A percentile compares a stretch with the other conserved stretches of the same genome.
These are phyloP conservation scores for Caretta caretta DNA, from an alignment of 2,113 vertebrate species.

Conservation along the genomic window DNA sequence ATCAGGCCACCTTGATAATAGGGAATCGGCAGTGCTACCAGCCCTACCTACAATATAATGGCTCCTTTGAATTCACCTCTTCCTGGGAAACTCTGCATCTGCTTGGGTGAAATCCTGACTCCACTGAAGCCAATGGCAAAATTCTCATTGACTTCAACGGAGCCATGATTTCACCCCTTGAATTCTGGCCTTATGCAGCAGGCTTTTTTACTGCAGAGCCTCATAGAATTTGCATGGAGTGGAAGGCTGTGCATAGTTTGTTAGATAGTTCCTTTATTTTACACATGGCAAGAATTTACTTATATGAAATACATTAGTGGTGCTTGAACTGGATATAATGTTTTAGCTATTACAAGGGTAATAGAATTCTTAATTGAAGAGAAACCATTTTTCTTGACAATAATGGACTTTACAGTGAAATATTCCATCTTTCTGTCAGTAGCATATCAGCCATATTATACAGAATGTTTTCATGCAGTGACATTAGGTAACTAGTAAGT, in stretches of 20 bases:
- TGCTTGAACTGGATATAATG: neutral
- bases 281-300: neutral
- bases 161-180: neutral
- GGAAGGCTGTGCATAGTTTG: neutral
- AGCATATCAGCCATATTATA: neutral
- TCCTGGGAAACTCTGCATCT: neutral
- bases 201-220: neutral
- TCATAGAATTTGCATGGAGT: neutral
- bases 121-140: neutral
- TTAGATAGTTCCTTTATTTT: too few species aligned
- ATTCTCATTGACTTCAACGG: neutral
- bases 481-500: neutral
- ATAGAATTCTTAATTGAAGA: neutral
- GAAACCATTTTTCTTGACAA: neutral
- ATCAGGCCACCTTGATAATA: neutral
- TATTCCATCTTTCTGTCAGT: neutral
- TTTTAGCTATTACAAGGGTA: neutral
- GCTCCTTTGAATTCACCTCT: neutral
- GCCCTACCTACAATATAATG: neutral
- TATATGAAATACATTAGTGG: neutral
- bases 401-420: neutral
- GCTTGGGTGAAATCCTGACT: neutral
- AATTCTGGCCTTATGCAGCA: neutral
- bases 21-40: neutral
- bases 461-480: neutral